Evolutionary conservation across 2,113 vertebrate species (phyloP), one percentile per base, ranked within the genome.

Genomic region (Spizaetus ornatus): DNA sequence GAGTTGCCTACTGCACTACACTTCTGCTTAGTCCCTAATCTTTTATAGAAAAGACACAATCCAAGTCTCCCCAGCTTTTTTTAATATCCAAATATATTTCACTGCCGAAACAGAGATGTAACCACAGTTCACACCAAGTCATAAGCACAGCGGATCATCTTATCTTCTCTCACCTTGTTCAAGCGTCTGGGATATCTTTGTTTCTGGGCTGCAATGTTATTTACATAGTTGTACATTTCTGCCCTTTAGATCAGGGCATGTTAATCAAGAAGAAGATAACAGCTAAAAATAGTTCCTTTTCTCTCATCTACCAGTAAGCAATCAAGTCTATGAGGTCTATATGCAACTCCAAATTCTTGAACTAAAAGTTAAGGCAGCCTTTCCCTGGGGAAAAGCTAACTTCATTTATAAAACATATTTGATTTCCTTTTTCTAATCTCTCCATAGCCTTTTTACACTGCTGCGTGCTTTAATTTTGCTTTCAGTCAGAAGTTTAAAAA

Each of bases 401-500:
- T 98, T 98, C 97, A 98, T 98, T 98, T 98, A 83, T 90, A 96
- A 98, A 98, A 97, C 96, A 93, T 74, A 97, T 98, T 98, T 97
- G 95, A 97, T 97, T 98, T 98, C 97, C 90, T 90, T 93, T 96
- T 94, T 92, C 96, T 98, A 98, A 98, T 98, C 98, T 97, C 96
- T 94, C 95, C 77, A 6, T 59, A 97, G 96, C 90, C 97, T 98
- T 97, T 98, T 95, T 97, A 84, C 90, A 97, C 93, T 91, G 95
- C 98, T 97, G 97, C 77, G 81, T 97, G 97, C 97, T 98, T 98
- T 98, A 98, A 98, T 98, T 98, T 98, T 94, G 94, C 98, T 98
- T 98, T 98, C 98, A 98, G 97, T 98, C 92, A 92, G 98, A 98
- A 98, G 98, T 98, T 99, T 98, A 98, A 98, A 98, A 99, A 99